Percentiles rank a stretch among this genome's conserved stretches.
These are phyloP conservation scores for Scytalopus superciliaris DNA, from an alignment of 2,113 vertebrate genomes.

Conservation along the genomic window DNA sequence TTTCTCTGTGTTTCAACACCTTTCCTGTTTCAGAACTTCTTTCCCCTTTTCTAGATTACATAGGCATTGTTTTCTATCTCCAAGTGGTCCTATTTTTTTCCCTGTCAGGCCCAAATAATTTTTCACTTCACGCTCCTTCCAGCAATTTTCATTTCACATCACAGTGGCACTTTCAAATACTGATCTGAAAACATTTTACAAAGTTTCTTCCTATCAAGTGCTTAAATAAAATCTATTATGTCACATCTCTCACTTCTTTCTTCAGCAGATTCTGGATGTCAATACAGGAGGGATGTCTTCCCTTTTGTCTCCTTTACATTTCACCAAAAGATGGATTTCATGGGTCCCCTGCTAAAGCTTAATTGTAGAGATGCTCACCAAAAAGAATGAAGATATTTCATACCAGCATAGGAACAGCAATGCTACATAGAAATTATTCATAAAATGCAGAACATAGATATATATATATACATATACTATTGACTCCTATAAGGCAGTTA, in stretches of 20 bases:
- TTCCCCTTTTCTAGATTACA: background rate
- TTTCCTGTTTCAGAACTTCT: background rate
- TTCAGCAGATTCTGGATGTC: background rate
- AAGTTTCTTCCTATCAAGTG: background rate
- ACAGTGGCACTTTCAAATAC: background rate
- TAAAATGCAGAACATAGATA: background rate
- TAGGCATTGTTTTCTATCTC: background rate
- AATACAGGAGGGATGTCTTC: background rate
- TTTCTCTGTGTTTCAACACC: background rate
- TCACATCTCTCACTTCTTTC: background rate
- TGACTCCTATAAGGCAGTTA: background rate
- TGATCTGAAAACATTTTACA: background rate
- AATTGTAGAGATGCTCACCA: background rate
- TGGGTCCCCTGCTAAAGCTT: background rate
- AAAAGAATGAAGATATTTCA: background rate
- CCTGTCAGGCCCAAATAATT: background rate
- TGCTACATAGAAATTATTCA: background rate
- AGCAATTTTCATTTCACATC: background rate
- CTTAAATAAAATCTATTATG: background rate
- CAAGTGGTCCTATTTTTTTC: background rate
- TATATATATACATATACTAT: background rate
- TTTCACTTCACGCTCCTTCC: background rate
- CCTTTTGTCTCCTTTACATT: rapidly evolving
- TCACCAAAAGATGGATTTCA: background rate
- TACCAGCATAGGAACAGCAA: background rate